These are phyloP conservation scores for Agrochola lota DNA, from an alignment of 2,888 invertebrate genomes.

Conservation along the genomic window DNA sequence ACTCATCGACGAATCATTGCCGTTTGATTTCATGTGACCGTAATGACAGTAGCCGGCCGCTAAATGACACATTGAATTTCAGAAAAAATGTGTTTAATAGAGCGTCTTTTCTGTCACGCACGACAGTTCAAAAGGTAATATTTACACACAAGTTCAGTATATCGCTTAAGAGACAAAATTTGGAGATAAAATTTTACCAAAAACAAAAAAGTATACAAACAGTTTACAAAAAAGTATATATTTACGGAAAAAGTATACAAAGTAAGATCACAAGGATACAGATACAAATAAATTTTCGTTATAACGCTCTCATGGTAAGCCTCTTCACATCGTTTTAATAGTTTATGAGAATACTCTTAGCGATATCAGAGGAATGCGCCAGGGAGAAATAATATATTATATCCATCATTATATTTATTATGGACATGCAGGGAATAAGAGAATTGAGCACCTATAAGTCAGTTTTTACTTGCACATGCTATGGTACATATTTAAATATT, in stretches of 20 bases:
- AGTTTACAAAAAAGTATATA: neutral
- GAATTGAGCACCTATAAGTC: neutral
- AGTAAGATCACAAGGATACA: conserved; percentile 21
- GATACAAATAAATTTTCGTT: conserved; percentile 35
- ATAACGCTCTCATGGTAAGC: conserved; percentile 23
- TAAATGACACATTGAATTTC: neutral
- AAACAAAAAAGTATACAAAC: neutral
- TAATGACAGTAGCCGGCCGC: too few species aligned
- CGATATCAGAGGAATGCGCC: conserved; percentile 20
- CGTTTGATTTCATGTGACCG: neutral
- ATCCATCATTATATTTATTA: conserved; percentile 18
- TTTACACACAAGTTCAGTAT: neutral
- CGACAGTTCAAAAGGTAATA: neutral
- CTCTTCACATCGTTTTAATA: conserved; percentile 38
- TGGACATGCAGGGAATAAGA: neutral
- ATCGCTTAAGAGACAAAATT: neutral
- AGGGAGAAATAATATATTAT: conserved; percentile 23
- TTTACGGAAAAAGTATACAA: conserved; percentile 10
- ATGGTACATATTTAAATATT: neutral
- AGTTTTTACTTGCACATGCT: conserved; percentile 1
- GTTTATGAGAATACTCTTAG: conserved; percentile 38
- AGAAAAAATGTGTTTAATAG: neutral
- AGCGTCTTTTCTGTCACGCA: neutral
- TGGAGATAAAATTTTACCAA: neutral
- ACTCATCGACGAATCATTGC: neutral